Conservation (phyloP, 2,888 invertebrate species). For the Eristalis pertinax region DNA sequence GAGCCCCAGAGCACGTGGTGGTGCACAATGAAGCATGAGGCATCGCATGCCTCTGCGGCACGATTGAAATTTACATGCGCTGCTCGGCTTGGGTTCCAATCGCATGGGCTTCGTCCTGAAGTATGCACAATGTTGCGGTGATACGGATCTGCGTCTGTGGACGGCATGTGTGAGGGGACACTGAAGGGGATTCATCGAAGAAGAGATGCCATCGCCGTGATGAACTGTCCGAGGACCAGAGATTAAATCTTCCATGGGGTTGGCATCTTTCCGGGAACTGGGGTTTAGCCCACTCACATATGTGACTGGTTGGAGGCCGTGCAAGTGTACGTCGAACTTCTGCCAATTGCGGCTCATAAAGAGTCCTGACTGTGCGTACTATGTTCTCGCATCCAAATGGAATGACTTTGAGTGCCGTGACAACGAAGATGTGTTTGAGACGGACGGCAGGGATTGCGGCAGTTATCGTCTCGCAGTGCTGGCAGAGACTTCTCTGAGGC, state of each 20-base stretch:
- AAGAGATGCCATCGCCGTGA: neutral
- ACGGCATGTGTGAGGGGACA: neutral
- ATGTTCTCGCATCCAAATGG: too few species aligned
- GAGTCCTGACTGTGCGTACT: too few species aligned
- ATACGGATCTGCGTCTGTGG: neutral
- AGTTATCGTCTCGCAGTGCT: too few species aligned
- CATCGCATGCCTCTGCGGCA: neutral
- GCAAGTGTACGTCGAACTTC: too few species aligned
- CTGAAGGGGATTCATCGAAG: neutral
- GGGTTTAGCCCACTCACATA: too few species aligned
- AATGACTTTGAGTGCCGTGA: too few species aligned
- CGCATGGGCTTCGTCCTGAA: neutral
- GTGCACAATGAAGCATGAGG: constrained; percentile 16
- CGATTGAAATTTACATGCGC: neutral
- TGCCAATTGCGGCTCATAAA: too few species aligned
- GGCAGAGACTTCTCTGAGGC: too few species aligned
- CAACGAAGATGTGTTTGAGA: too few species aligned
- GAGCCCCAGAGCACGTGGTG: constrained; percentile 5
- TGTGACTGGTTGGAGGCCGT: too few species aligned
- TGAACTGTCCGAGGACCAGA: neutral
- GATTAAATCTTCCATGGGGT: neutral
- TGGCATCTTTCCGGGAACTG: too few species aligned
- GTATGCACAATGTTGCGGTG: neutral
- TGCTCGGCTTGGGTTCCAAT: neutral
- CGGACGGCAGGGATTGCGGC: too few species aligned